Percentiles rank a stretch among this genome's conserved stretches.
These are phyloP conservation scores for Enteromius anoplus DNA, from an alignment of 2,797 vertebrate species.

Conservation along the genomic window DNA sequence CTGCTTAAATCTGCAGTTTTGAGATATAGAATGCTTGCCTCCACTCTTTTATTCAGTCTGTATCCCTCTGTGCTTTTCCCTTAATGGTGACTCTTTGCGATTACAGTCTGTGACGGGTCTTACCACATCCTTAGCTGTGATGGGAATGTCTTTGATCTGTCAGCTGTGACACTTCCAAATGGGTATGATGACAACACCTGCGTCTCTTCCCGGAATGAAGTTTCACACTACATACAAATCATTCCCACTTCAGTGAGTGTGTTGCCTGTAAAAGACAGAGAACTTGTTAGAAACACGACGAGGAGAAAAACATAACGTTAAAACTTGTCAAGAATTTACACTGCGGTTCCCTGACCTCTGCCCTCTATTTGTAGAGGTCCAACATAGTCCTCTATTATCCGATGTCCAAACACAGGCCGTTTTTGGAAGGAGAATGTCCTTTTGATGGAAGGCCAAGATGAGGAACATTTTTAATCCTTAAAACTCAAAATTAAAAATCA, in stretches of 20 bases:
- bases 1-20: slow-evolving; percentile 26
- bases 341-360: slow-evolving; percentile 31
- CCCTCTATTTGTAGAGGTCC: slow-evolving; percentile 25
- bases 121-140: slow-evolving; percentile 34
- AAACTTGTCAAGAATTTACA: slow-evolving; percentile 25
- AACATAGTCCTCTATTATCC: slow-evolving; percentile 16
- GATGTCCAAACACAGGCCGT: slow-evolving; percentile 11
- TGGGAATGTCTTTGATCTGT: slow-evolving; percentile 29
- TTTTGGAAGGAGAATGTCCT: slow-evolving; percentile 8
- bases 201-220: slow-evolving; percentile 11
- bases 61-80: slow-evolving; percentile 9
- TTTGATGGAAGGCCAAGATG: not conserved
- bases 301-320: not conserved
- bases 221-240: slow-evolving; percentile 17
- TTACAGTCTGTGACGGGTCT: slow-evolving; percentile 10
- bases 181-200: slow-evolving; percentile 14
- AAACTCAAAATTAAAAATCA: slow-evolving; percentile 26
- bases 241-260: not conserved
- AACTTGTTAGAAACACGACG: slow-evolving; percentile 17
- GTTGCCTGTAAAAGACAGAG: slow-evolving; percentile 27
- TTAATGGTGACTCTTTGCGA: not conserved
- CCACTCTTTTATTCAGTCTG: not conserved
- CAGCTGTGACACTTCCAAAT: slow-evolving; percentile 14
- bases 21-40: not conserved
- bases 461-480: slow-evolving; percentile 12